Evolutionary conservation across 2,113 vertebrate species (phyloP), one percentile per base, ranked within the genome.

Genomic region (Platichthys flesus): DNA sequence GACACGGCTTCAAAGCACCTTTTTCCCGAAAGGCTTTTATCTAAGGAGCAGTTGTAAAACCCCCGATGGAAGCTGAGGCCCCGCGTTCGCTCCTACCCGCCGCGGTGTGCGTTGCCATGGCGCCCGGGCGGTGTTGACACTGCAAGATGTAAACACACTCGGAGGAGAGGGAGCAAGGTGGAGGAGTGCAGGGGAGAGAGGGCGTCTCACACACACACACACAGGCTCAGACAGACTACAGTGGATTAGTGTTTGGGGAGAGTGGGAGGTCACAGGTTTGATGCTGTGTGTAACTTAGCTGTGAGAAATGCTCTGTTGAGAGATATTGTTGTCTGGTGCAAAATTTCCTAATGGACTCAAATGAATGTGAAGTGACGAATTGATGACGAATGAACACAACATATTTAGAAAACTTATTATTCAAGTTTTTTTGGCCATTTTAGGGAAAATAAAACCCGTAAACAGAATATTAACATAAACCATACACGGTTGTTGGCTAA

Each of bases 81-180:
- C 65, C 2, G 12, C 40, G 72, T 67, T 66, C 40, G 13, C 71
- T 21, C 28, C 55, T 61, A 49, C 51, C 67, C 24, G 20, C 52
- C 15, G 16, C 47, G 18, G 47, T 35, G 89, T 85, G 76, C 47
- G 91, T 91, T 90, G 83, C 90, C 82, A 90, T 86, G 83, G 85
- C 59, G 54, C 47, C 31, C 40, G 10, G 74, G 65, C 8, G 54
- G 26, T 91, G 89, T 91, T 92, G 88, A 92, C 79, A 82, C 77
- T 81, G 79, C 42, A 83, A 83, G 88, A 78, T 73, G 80, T 89
- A 91, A 90, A 91, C 81, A 91, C 60, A 80, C 59, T 12, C 26
- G 16, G 61, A 72, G 68, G 42, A 67, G 83, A 63, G 49, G 76
- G 63, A 82, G 68, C 68, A 78, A 85, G 85, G 76, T 65, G 45